Conservation (phyloP, 2,797 vertebrate species). For the Oophaga sylvatica region DNA sequence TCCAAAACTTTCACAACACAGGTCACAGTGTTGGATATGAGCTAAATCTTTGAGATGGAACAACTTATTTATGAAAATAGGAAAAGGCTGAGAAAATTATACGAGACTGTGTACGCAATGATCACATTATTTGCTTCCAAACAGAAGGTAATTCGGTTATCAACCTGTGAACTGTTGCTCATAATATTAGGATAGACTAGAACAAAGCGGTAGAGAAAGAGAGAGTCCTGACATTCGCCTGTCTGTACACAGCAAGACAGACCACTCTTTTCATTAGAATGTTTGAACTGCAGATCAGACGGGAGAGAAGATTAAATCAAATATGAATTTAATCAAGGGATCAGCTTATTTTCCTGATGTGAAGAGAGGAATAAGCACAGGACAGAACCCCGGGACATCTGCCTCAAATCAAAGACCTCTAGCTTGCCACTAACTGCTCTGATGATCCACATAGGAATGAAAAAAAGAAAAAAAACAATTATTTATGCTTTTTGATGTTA, state of each 20-base stretch:
- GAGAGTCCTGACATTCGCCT: slow-evolving; percentile 73
- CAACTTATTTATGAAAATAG: not conserved
- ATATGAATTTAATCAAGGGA: slow-evolving; percentile 98
- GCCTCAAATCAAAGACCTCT: slow-evolving; percentile 93
- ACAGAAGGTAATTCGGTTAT: slow-evolving; percentile 64
- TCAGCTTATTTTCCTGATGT: slow-evolving; percentile 79
- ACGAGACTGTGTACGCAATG: slow-evolving; percentile 3
- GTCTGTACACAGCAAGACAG: slow-evolving; percentile 76
- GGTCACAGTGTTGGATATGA: too few species aligned
- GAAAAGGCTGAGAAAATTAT: not conserved
- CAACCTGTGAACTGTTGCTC: slow-evolving; percentile 64
- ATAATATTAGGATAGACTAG: slow-evolving; percentile 75
- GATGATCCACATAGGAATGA: slow-evolving; percentile 94
- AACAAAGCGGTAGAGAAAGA: slow-evolving; percentile 68
- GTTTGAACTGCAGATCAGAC: slow-evolving; percentile 86
- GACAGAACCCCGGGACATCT: slow-evolving; percentile 90
- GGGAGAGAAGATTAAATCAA: slow-evolving; percentile 96
- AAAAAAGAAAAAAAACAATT: slow-evolving; percentile 99
- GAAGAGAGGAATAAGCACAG: slow-evolving; percentile 84
- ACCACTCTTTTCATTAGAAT: slow-evolving; percentile 80
- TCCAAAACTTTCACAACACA: too few species aligned
- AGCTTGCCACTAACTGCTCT: slow-evolving; percentile 94
- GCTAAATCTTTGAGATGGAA: too few species aligned
- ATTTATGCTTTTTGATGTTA: slow-evolving; percentile 99
- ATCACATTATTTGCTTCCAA: slow-evolving; percentile 67